Evolutionary conservation across 1,140 invertebrate genomes (phyloP).

Genomic region (Meloidogyne chitwoodi): DNA sequence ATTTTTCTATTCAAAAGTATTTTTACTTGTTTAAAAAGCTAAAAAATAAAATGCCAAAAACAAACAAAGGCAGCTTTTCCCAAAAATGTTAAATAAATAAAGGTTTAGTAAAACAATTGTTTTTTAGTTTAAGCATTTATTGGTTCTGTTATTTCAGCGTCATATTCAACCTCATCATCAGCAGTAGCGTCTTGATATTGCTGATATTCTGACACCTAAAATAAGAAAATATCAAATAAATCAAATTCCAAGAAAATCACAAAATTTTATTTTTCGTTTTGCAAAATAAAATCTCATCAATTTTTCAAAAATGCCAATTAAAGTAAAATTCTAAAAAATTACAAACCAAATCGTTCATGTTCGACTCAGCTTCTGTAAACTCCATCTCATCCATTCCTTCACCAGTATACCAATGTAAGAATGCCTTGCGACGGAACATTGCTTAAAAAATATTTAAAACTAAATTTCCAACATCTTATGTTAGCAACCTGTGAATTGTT

Average conservation of each 20-base stretch:
- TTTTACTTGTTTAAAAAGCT: no score
- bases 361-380: slow-evolving; percentile 71
- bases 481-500: slow-evolving; percentile 20
- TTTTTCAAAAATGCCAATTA: no score
- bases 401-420: slow-evolving; percentile 81
- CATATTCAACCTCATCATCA: slow-evolving; percentile 29
- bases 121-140: no score
- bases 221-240: slow-evolving; percentile 60
- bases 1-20: no score
- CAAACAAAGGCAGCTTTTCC: not conserved
- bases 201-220: slow-evolving; percentile 74
- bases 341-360: slow-evolving; percentile 76
- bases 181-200: slow-evolving; percentile 68
- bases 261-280: no score
- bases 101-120: not conserved
- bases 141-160: slow-evolving; percentile 16
- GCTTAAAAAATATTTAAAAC: slow-evolving; percentile 18
- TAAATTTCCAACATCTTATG: not conserved
- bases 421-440: slow-evolving; percentile 69
- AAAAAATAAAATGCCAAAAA: not conserved
- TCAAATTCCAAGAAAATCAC: slow-evolving; percentile 11
- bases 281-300: no score
- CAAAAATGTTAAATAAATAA: not conserved
- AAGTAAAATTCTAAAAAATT: slow-evolving; percentile 60
- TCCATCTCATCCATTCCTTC: slow-evolving; percentile 68